Evolutionary conservation across 2,888 invertebrate genomes (phyloP).

Genomic region (Kuschelorhynchus macadamiae): DNA sequence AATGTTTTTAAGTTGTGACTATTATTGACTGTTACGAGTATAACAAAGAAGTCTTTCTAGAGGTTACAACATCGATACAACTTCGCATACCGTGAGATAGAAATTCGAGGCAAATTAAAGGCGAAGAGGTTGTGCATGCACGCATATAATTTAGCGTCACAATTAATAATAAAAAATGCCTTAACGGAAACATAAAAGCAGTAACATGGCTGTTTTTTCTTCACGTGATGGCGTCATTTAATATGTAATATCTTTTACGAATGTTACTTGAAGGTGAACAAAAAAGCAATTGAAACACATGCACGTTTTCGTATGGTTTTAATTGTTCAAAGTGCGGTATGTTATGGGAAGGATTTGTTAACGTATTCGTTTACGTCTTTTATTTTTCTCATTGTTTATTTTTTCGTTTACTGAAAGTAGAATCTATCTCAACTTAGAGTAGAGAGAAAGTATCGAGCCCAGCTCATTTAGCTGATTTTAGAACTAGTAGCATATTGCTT

Average conservation of each 20-base stretch:
- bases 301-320: too few species aligned
- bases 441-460: too few species aligned
- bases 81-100: constrained; percentile 49
- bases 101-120: constrained; percentile 46
- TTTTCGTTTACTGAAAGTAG: too few species aligned
- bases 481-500: too few species aligned
- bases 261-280: constrained; percentile 44
- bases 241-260: constrained; percentile 31
- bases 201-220: constrained; percentile 32
- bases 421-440: too few species aligned
- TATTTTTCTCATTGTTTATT: too few species aligned
- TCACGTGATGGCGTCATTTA: constrained; percentile 32
- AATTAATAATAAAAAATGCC: constrained; percentile 43
- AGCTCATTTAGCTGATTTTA: too few species aligned
- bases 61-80: constrained; percentile 21
- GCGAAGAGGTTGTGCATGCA: constrained; percentile 47
- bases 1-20: too few species aligned
- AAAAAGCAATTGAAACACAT: constrained; percentile 33
- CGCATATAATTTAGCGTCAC: constrained; percentile 47
- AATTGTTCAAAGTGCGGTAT: too few species aligned
- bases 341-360: too few species aligned
- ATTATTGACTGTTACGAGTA: too few species aligned
- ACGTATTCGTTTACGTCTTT: too few species aligned
- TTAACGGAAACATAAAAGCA: constrained; percentile 46
- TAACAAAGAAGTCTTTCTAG: constrained; percentile 23